Evolutionary conservation across 2,888 invertebrate genomes (phyloP).

Genomic region (Linnaemya tessellans): DNA sequence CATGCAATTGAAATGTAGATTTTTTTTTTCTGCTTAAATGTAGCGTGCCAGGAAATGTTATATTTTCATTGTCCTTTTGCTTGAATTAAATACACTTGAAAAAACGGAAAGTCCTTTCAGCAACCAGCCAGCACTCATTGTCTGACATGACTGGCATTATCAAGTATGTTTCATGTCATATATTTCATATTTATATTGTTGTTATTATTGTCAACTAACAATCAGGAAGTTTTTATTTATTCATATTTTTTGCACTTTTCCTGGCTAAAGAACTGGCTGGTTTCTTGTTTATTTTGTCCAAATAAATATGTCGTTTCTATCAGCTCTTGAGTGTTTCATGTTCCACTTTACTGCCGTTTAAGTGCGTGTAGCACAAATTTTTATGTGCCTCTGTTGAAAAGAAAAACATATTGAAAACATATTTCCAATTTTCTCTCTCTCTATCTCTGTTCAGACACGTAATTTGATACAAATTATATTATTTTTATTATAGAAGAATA

Average conservation of each 20-base stretch:
- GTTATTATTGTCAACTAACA: slow-evolving; percentile 31
- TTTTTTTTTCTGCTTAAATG: slow-evolving; percentile 61
- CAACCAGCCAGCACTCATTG: slow-evolving; percentile 19
- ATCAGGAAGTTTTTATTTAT: slow-evolving; percentile 71
- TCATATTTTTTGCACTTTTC: slow-evolving; percentile 63
- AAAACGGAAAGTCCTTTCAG: slow-evolving; percentile 43
- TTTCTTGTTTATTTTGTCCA: slow-evolving; percentile 52
- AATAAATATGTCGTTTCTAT: slow-evolving; percentile 70
- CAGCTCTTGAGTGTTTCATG: slow-evolving; percentile 50
- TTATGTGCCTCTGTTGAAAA: slow-evolving; percentile 64
- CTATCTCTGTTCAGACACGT: slow-evolving; percentile 2
- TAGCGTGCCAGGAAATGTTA: slow-evolving; percentile 69
- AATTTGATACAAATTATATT: slow-evolving; percentile 80
- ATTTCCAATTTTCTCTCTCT: slow-evolving; percentile 41
- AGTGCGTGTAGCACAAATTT: slow-evolving; percentile 76
- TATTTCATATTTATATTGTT: slow-evolving; percentile 8
- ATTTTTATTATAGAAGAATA: slow-evolving; percentile 72
- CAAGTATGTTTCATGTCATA: slow-evolving; percentile 56
- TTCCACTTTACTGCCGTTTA: slow-evolving; percentile 68
- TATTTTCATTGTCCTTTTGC: slow-evolving; percentile 62
- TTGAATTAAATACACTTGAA: slow-evolving; percentile 64
- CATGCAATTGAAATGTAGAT: slow-evolving; percentile 47
- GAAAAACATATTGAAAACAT: slow-evolving; percentile 50
- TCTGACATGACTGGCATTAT: slow-evolving; percentile 8
- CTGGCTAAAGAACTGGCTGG: background rate